Percentiles rank a stretch among this genome's conserved stretches.
Conservation (phyloP, 2,888 invertebrate species). For the Pedicia rivosa region DNA sequence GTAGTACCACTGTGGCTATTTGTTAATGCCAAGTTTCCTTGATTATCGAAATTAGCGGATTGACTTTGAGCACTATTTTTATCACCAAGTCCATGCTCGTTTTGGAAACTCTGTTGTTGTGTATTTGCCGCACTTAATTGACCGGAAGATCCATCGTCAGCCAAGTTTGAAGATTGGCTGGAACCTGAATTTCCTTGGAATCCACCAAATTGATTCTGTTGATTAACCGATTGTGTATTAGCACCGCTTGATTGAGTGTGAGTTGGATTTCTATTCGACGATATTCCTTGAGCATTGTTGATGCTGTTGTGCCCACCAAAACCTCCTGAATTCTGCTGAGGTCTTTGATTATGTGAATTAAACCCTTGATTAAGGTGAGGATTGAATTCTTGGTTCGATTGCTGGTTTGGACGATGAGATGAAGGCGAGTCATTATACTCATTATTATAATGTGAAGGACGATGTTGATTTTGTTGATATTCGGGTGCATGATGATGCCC, state of each 20-base stretch:
- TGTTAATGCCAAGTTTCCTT: conserved; percentile 20
- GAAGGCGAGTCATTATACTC: no score
- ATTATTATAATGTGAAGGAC: no score
- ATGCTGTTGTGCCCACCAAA: neutral
- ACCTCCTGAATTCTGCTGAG: neutral
- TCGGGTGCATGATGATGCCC: neutral
- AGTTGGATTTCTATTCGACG: neutral
- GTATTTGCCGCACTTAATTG: conserved; percentile 26
- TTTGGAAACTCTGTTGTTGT: conserved; percentile 19
- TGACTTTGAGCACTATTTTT: conserved; percentile 25
- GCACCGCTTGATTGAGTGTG: conserved; percentile 16
- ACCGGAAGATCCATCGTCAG: conserved; percentile 22
- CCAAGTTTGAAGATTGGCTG: conserved; percentile 26
- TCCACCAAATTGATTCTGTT: conserved; percentile 13
- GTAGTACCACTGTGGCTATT: conserved; percentile 24
- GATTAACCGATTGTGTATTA: conserved; percentile 20
- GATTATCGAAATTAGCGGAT: conserved; percentile 21
- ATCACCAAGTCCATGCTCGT: conserved; percentile 14
- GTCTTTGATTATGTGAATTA: neutral
- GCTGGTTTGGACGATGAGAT: neutral
- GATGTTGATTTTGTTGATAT: neutral
- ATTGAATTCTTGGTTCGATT: neutral
- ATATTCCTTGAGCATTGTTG: conserved; percentile 1
- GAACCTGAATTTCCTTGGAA: conserved; percentile 21
- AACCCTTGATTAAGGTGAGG: neutral